phyloP scores from a whole-genome alignment of 2,888 invertebrate species.

The Amiota minor region DNA sequence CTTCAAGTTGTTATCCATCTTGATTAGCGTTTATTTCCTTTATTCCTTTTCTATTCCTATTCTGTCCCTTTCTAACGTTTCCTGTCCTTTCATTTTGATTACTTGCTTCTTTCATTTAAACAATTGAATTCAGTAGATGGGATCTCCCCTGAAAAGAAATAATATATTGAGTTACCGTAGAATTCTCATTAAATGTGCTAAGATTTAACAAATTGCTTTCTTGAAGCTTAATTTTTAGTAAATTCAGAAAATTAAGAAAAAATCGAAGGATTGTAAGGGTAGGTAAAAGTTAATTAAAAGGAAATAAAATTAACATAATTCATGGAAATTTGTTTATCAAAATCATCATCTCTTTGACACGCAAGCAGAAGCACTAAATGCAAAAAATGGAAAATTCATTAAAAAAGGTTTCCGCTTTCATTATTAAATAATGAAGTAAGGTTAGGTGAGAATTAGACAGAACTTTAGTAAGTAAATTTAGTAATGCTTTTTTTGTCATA shows the following conservation, averaged over 20 bases:
- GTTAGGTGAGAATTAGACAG: no score
- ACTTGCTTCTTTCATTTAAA: no score
- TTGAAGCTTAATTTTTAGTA: constrained; percentile 39
- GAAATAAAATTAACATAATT: constrained; percentile 32
- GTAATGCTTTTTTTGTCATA: no score
- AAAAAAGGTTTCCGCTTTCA: no score
- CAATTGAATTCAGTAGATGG: no score
- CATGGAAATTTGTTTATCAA: constrained; percentile 24
- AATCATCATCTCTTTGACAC: constrained; percentile 21
- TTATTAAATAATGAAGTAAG: no score
- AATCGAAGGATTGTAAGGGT: constrained; percentile 24
- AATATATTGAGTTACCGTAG: constrained; percentile 34
- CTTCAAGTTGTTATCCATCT: not conserved
- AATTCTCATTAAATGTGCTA: constrained; percentile 52
- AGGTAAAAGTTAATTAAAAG: not conserved
- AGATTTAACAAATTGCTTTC: constrained; percentile 47
- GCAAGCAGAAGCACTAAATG: not conserved
- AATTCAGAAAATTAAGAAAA: constrained; percentile 38
- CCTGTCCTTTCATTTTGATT: no score
- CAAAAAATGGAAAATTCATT: no score
- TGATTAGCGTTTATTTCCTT: constrained; percentile 14
- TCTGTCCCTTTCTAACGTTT: no score
- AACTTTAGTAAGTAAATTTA: no score
- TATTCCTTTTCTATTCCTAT: no score
- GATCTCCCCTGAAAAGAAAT: no score